Percentiles rank a stretch among this genome's conserved stretches.
phyloP scores from a whole-genome alignment of 2,888 invertebrate species.

The Drosophila anomelani region DNA sequence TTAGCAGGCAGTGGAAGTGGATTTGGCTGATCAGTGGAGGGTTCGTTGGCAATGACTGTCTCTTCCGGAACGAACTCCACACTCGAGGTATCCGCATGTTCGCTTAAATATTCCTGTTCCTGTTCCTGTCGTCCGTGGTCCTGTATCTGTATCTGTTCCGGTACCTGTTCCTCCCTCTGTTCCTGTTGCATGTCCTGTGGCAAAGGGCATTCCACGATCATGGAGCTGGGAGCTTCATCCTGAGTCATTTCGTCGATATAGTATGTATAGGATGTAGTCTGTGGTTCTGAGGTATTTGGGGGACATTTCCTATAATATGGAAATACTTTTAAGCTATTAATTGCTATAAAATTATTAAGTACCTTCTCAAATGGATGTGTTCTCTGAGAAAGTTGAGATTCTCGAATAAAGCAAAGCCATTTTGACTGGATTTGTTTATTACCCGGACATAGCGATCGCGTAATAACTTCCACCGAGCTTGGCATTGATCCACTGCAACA shows the following conservation, averaged over 20 bases:
- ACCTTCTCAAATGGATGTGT: constrained; percentile 30
- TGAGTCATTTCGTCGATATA: not conserved
- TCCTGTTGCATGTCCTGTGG: not conserved
- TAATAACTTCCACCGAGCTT: constrained; percentile 47
- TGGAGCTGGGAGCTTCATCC: not conserved
- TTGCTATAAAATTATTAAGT: not conserved
- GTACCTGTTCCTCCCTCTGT: not conserved
- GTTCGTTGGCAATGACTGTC: not conserved
- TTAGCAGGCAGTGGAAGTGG: not conserved
- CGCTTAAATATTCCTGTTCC: constrained; percentile 6
- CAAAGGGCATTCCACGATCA: not conserved
- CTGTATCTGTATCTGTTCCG: not conserved
- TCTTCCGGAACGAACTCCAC: constrained; percentile 13
- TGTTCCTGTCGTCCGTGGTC: not conserved
- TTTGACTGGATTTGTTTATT: not conserved
- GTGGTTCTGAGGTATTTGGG: not conserved
- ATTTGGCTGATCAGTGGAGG: not conserved
- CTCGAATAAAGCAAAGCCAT: constrained; percentile 8
- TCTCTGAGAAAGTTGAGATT: constrained; percentile 34
- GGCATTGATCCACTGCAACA: constrained; percentile 32
- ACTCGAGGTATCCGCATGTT: constrained; percentile 3
- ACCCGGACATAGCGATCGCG: constrained; percentile 51
- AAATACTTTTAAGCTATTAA: not conserved
- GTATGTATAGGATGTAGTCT: not conserved
- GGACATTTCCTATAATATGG: not conserved